These are phyloP conservation scores for Cathartes aura DNA, from an alignment of 2,113 vertebrate genomes.

Conservation along the genomic window DNA sequence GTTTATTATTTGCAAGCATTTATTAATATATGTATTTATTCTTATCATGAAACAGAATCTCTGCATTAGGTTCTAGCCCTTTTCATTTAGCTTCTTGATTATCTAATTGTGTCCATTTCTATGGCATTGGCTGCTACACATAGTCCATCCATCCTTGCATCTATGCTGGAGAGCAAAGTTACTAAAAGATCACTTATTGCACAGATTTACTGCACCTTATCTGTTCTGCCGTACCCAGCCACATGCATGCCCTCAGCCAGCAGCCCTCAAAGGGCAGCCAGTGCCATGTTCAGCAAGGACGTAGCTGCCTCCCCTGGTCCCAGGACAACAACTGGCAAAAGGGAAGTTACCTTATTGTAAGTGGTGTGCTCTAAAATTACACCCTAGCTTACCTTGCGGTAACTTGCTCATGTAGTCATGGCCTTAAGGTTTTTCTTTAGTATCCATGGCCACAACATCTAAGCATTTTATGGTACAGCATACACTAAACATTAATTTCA, in stretches of 20 bases:
- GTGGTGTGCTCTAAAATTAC: conserved; percentile 24
- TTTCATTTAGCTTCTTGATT: not conserved
- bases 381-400: conserved; percentile 34
- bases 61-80: not conserved
- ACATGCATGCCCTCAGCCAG: not conserved
- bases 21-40: not conserved
- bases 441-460: conserved; percentile 50
- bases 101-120: not conserved
- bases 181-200: not conserved
- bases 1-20: not conserved
- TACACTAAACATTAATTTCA: conserved; percentile 62
- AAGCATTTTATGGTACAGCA: conserved; percentile 40
- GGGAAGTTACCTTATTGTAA: conserved; percentile 10
- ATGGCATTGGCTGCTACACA: not conserved
- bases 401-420: conserved; percentile 39
- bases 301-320: not conserved
- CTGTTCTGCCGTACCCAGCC: not conserved
- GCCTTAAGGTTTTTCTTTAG: conserved; percentile 55
- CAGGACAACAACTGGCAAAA: not conserved
- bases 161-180: not conserved
- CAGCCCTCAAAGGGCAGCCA: not conserved
- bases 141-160: not conserved
- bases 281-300: not conserved
- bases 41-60: not conserved
- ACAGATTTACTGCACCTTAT: not conserved